Evolutionary conservation across 37 sponge, comb jelly and placozoan genomes (phyloP), one percentile per base, ranked within the genome.

Genomic region (Theonella swinhoei): DNA sequence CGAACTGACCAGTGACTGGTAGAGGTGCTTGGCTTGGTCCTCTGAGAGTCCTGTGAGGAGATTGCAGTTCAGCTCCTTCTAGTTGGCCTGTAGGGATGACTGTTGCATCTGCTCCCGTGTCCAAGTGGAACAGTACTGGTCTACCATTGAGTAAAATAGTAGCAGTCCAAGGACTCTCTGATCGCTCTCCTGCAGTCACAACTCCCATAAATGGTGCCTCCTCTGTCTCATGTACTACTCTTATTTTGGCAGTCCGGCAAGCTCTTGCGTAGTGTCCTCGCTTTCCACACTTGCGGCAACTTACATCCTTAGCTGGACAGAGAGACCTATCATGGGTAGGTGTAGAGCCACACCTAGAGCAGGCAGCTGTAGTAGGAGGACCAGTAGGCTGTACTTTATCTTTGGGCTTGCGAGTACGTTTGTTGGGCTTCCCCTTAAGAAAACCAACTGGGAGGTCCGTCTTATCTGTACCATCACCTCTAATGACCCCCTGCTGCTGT

Each of bases 261-360:
- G 62, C 64, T 17, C 7, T 24, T 35, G 61, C 36, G 38, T 37
- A 77, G 64, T 77, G 78, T 20, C 78, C 78, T 14, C 63, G 63
- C 39, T 77, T 77, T 11, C 35, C 32, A 36, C 64, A 77, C 39
- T 77, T 63, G 23, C 64, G 35, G 64, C 78, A 77, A 62, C n/a
- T 33, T 5, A 64, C 78, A 39, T 77, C 38, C 58, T 39, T 77
- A 33, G 78, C 78, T 35, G 78, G 78, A 38, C 78, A 77, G 64
- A 28, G 33, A 8, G 14, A 35, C 31, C 78, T 63, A 61, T 77
- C 64, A 32, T 77, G 78, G 40, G 69, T 47, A 32, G 64, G 64
- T 19, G 38, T 25, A n/a, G 29, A 63, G 25, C 64, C 64, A 77
- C 78, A 77, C 36, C 39, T 62, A 17, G 64, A 24, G 64, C 64